Evolutionary conservation across 2,113 vertebrate species (phyloP).

Genomic region (Malurus alboscapulatus): DNA sequence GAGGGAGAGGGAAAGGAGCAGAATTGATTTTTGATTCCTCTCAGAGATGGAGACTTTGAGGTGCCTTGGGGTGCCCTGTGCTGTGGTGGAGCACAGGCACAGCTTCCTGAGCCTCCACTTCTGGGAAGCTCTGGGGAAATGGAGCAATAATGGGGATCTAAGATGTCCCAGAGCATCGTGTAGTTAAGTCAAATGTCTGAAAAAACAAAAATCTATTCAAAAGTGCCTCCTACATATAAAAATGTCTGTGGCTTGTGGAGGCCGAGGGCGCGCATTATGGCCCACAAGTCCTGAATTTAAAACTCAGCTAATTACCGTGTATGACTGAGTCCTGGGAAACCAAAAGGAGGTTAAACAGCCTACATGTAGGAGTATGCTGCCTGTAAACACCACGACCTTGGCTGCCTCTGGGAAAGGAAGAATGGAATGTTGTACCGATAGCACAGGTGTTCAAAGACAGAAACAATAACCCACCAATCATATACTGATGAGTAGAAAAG

Average conservation of each 20-base stretch:
- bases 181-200: background rate
- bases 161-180: background rate
- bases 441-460: too few species aligned
- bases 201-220: background rate
- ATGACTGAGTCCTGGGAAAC: too few species aligned
- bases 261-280: too few species aligned
- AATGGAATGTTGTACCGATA: too few species aligned
- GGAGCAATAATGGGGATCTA: accelerated
- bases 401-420: too few species aligned
- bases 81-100: background rate
- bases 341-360: too few species aligned
- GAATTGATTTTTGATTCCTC: background rate
- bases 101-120: background rate
- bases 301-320: too few species aligned
- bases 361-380: too few species aligned
- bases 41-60: background rate
- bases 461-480: too few species aligned
- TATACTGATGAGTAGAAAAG: too few species aligned
- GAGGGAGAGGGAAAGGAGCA: background rate
- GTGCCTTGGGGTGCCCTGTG: background rate
- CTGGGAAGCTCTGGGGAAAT: background rate
- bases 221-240: background rate
- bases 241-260: background rate
- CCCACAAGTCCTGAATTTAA: too few species aligned
- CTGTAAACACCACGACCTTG: too few species aligned